Percentiles rank a stretch among this genome's conserved stretches.
Conservation (phyloP, 2,888 invertebrate genomes). For the Cerastis rubricosa region DNA sequence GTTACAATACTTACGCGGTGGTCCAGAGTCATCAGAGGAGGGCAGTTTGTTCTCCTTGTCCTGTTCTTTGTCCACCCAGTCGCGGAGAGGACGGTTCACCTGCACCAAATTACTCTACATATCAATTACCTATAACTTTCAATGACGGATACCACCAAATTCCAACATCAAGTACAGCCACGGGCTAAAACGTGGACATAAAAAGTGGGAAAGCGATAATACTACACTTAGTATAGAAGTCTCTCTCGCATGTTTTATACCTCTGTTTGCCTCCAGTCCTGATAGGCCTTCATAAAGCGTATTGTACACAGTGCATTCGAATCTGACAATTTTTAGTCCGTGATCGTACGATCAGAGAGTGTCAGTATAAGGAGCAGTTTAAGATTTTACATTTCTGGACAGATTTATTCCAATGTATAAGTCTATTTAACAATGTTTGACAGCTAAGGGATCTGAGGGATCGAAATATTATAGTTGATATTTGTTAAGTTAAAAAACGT, state of each 20-base stretch:
- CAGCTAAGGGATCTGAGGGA: not conserved
- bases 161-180: constrained; percentile 4
- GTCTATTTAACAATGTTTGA: not conserved
- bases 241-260: not conserved
- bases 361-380: not conserved
- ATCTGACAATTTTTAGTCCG: constrained; percentile 20
- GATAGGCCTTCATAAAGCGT: not conserved
- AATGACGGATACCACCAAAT: constrained; percentile 7
- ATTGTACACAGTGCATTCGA: not conserved
- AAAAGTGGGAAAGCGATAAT: not conserved
- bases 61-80: constrained; percentile 86
- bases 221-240: not conserved
- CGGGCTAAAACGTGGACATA: constrained; percentile 7
- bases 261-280: too few relatives aligned
- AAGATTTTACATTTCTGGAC: not conserved
- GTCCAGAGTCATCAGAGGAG: constrained; percentile 91
- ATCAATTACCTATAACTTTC: constrained; percentile 62
- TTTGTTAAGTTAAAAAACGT: not conserved
- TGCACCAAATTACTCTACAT: constrained; percentile 72
- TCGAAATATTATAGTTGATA: not conserved
- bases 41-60: constrained; percentile 90
- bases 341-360: not conserved
- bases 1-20: constrained; percentile 93
- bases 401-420: not conserved
- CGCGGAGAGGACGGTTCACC: constrained; percentile 87